Evolutionary conservation across 2,113 vertebrate genomes (phyloP).

Genomic region (Diadophis punctatus): DNA sequence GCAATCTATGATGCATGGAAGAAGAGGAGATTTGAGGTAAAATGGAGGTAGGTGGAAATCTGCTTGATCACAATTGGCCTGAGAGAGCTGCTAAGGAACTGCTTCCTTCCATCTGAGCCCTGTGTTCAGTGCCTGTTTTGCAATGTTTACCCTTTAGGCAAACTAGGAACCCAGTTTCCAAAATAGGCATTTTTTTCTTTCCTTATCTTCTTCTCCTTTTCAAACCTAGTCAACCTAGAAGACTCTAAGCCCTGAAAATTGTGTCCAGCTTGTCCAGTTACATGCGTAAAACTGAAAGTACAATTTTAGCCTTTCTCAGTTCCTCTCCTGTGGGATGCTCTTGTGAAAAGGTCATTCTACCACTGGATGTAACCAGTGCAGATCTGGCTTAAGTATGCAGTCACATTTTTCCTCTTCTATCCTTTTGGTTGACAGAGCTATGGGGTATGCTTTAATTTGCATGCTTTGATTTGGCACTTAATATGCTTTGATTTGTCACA

Average conservation of each 20-base stretch:
- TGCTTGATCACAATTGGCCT: not conserved
- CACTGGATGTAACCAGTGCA: not conserved
- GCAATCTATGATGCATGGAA: not conserved
- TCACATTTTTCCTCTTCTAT: too few relatives aligned
- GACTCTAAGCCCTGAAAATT: not conserved
- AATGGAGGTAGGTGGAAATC: not conserved
- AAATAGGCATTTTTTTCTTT: not conserved
- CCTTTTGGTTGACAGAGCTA: too few relatives aligned
- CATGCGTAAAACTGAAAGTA: not conserved
- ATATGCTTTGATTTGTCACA: too few relatives aligned
- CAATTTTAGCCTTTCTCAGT: not conserved
- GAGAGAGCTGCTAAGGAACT: not conserved
- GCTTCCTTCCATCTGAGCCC: not conserved
- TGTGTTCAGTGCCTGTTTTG: not conserved
- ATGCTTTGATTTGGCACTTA: too few relatives aligned
- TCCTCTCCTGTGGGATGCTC: not conserved
- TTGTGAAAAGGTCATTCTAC: not conserved
- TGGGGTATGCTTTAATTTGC: too few relatives aligned
- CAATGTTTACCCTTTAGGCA: not conserved
- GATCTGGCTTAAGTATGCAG: not conserved
- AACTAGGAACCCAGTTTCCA: not conserved
- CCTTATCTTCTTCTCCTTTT: not conserved
- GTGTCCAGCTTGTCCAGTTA: not conserved
- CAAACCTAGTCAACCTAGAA: not conserved
- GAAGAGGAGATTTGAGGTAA: not conserved